A percentile compares a stretch with the other conserved stretches of the same genome.
phyloP scores from a whole-genome alignment of 2,797 vertebrate genomes.

The Ceyx erithaca region DNA sequence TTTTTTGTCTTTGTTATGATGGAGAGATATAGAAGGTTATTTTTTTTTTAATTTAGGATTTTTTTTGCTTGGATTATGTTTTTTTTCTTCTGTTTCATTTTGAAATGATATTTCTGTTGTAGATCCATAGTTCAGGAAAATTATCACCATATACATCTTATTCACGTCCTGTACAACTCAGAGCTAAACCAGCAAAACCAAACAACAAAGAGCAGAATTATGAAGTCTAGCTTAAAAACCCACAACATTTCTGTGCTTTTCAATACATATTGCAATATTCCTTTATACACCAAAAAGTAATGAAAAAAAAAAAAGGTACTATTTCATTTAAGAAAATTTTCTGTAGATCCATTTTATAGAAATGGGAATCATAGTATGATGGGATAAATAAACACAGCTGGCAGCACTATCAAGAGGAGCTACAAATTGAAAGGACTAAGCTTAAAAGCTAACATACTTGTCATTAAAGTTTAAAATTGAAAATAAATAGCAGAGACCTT shows the following conservation, averaged over 20 bases:
- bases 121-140: neutral
- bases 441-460: neutral
- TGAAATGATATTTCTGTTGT: neutral
- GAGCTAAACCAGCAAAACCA: neutral
- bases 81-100: neutral
- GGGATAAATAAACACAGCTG: neutral
- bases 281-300: neutral
- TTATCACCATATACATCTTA: neutral
- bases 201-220: neutral
- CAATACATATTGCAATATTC: neutral
- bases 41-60: neutral
- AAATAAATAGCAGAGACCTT: neutral
- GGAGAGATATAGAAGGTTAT: neutral
- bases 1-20: constrained; percentile 5
- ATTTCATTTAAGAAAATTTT: neutral
- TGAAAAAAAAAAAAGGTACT: neutral
- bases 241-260: neutral
- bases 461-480: neutral
- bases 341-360: neutral
- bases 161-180: neutral
- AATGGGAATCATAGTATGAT: neutral
- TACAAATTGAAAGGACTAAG: neutral
- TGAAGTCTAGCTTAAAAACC: neutral
- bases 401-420: neutral
- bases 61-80: neutral